Evolutionary conservation across 1,140 invertebrate genomes (phyloP), one percentile per base, ranked within the genome.

Genomic region (Macrostomum lignano): DNA sequence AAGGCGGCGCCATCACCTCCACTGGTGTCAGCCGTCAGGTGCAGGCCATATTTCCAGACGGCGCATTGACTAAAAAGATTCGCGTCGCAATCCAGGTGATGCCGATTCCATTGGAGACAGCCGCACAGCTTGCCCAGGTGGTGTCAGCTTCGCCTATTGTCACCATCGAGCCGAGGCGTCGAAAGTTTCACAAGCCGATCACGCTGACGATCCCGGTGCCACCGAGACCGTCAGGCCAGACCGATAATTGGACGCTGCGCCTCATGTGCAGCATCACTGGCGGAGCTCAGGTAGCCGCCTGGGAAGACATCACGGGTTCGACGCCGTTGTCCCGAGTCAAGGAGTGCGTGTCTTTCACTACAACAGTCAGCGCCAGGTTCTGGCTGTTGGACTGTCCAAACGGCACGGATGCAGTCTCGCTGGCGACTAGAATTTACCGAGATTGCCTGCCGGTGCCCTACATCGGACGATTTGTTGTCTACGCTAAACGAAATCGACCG

Each of bases 1-100:
- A 88, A 58, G 91, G 88, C 47, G 88, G 84, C 29, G 82, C 96
- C 65, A 74, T 96, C 36, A 82, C 78, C 42, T 94, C 84, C 22
- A 91, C 79, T 3, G 84, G 96, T 6, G 82, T 93, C 19, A 79
- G 78, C 4, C 76, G 75, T 3, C 77, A 91, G 60, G 88, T 96
- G n/a, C 88, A 96, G 59, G 86, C 86, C 0, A 81, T 94, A 17
- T 96, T 98, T 64, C 88, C 88, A 11, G 77, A 88, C 45, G 84
- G 84, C 24, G 86, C 88, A 3, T 66, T 98, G 21, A 96, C 84
- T n/a, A 96, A 96, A 67, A 91, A 88, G 56, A 98, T 96, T 58
- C 88, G 86, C 75, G 84, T 98, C 43, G 86, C 86, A 60, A 69
- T 98, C 36, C 88, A 93, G 77, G 86, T 86, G 73, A 75, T 76